Base-by-base conservation (phyloP, 2,888 invertebrate genomes). In the Pantelozetes paolii region DNA sequence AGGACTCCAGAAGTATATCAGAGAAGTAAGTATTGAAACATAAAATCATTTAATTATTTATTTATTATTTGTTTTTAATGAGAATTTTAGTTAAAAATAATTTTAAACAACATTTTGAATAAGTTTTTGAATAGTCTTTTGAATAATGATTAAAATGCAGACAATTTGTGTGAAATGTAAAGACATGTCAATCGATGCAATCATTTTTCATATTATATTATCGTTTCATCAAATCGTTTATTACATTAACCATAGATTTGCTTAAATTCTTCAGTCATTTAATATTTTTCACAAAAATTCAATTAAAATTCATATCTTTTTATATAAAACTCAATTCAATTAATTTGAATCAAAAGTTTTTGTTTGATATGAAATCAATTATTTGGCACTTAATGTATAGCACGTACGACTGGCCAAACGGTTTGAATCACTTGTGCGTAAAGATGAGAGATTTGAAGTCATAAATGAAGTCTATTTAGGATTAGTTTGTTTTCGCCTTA, bases 1-100 rank as follows among this genome's bases (percentile, higher is more conserved):
- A 75, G 97, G 97, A 0, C 84, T 99, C 69, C 95, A 94, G 82
- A 88, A 89, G 74, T 97, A 98, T 81, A 93, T 99, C 77, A 86
- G 98, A 76, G 89, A 91, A 80, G 85, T 84, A 78, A 75, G 71
- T 71, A 15, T 54, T 40, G 9, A 20, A 23, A 15, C 5, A 36
- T 36, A 9, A 36, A 36, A 36, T 9, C 20, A 28, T 30, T 30
- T n/a, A 36, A 71, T 20, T 32, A 71, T 73, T 71, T 42, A 71
- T 18, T 2, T 45, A 32, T 42, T 48, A 48, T 70, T 45, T 18
- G 18, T 71, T 73, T 50, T 48, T 32, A n/a, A 69, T 13, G 23
- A 71, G 20, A 69, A 30, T 8, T 8, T 36, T 36, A 5, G 9
- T 8, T 36, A 36, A 36, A 36, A 36, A n/a, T n/a, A n/a, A n/a